These are phyloP conservation scores for Drosophila incognita DNA, from an alignment of 2,888 invertebrate species.

Conservation along the genomic window DNA sequence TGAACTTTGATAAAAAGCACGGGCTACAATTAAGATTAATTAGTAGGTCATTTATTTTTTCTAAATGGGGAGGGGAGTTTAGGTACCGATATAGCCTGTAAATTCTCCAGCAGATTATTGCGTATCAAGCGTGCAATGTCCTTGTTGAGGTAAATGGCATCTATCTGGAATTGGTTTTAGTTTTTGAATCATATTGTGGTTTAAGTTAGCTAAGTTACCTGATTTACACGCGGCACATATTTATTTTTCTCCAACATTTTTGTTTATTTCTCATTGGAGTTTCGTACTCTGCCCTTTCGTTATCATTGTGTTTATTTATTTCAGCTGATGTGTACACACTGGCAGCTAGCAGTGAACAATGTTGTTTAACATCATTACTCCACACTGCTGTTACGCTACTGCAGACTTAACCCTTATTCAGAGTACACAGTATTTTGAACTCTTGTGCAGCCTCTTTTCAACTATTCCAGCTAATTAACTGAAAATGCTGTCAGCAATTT, in stretches of 20 bases:
- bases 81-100: slow-evolving; percentile 88
- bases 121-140: slow-evolving; percentile 91
- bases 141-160: slow-evolving; percentile 92
- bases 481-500: slow-evolving; percentile 22
- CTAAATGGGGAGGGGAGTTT: not conserved
- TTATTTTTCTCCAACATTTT: slow-evolving; percentile 78
- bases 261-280: slow-evolving; percentile 50
- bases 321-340: slow-evolving; percentile 16
- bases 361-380: slow-evolving; percentile 5
- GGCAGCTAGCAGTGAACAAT: not conserved
- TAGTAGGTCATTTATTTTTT: not conserved
- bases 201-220: slow-evolving; percentile 72
- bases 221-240: slow-evolving; percentile 86
- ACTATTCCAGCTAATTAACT: slow-evolving; percentile 21
- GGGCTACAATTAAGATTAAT: slow-evolving; percentile 85
- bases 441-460: not conserved
- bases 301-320: slow-evolving; percentile 39
- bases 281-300: slow-evolving; percentile 62
- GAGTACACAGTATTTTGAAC: slow-evolving; percentile 4
- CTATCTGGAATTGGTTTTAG: slow-evolving; percentile 86
- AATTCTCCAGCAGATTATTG: slow-evolving; percentile 88
- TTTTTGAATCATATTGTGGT: not conserved
- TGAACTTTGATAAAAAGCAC: slow-evolving; percentile 87
- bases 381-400: slow-evolving; percentile 5
- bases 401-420: not conserved